Evolutionary conservation across 2,113 vertebrate genomes (phyloP), one percentile per base, ranked within the genome.

Genomic region (Pimephales promelas): DNA sequence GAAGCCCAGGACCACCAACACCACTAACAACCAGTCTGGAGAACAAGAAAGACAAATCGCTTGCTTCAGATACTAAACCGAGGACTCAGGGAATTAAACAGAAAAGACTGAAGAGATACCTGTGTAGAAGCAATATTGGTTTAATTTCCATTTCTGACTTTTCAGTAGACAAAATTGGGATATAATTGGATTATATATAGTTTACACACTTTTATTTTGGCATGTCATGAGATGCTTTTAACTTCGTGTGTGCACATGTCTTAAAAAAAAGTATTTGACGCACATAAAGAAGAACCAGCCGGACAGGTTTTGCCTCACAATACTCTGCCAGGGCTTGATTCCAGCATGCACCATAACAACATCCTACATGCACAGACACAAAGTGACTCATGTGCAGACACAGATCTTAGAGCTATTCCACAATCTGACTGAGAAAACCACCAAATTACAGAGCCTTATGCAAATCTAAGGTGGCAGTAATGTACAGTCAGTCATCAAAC

Each of bases 1-100:
- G 84, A 89, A 93, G 0, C 94, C 96, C 13, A 97, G 40, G 5
- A 94, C 92, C 80, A 98, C 95, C 83, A 97, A 70, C 0, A 96
- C 88, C 22, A 98, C 96, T 24, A 98, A 93, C 28, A 98, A 91
- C 97, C 96, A 97, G 87, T 97, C 97, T 98, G 94, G 59, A 76
- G 24, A 57, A 57, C 45, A 22, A 70, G 14, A 34, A 2, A 81
- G 14, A 56, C 31, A 78, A 9, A 45, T 16, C 18, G 31, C 68
- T 47, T 34, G n/a, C 34, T 26, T 52, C 52, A 72, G 22, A 68
- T 56, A 73, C 1, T 20, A 72, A 28, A 82, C 13, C 28, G 31
- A 43, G 40, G 26, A 5, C 8, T 52, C 5, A 61, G 28, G 36
- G 36, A 16, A 76, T 13, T 54, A 31, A 57, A 57, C 74, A 77